Percentiles rank a stretch among this genome's conserved stretches.
Evolutionary conservation across 2,113 vertebrate species (phyloP).

Genomic region (Boulengeromyrus knoepffleri): DNA sequence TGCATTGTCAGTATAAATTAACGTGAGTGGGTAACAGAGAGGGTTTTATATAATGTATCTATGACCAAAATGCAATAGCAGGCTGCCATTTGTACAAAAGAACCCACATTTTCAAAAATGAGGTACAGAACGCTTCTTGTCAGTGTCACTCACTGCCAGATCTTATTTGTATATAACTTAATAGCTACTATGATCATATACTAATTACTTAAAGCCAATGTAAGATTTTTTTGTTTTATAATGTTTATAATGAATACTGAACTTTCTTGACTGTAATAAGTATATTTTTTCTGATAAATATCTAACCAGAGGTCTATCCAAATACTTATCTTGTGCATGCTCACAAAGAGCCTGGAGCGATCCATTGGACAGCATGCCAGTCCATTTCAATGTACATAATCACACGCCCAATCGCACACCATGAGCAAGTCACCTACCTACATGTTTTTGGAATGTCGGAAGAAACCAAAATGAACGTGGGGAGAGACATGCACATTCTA

Average conservation of each 20-base stretch:
- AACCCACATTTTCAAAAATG: neutral
- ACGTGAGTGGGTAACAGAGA: neutral
- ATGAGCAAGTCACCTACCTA: neutral
- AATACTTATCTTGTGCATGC: neutral
- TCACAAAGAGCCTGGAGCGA: neutral
- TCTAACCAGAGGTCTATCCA: neutral
- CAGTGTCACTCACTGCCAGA: neutral
- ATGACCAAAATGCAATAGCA: neutral
- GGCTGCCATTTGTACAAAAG: neutral
- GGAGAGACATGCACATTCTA: neutral
- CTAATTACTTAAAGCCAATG: neutral
- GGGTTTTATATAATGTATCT: neutral
- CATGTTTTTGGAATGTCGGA: neutral
- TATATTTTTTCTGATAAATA: neutral
- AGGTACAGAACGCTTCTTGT: neutral
- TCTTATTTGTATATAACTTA: neutral
- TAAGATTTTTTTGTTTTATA: neutral
- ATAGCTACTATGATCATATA: neutral
- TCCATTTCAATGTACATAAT: neutral
- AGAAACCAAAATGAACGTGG: neutral
- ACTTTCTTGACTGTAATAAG: neutral
- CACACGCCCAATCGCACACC: neutral
- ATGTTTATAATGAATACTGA: neutral
- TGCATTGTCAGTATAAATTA: constrained; percentile 3
- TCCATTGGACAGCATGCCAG: neutral